phyloP scores from a whole-genome alignment of 2,888 invertebrate species.

The Taenaris catops region DNA sequence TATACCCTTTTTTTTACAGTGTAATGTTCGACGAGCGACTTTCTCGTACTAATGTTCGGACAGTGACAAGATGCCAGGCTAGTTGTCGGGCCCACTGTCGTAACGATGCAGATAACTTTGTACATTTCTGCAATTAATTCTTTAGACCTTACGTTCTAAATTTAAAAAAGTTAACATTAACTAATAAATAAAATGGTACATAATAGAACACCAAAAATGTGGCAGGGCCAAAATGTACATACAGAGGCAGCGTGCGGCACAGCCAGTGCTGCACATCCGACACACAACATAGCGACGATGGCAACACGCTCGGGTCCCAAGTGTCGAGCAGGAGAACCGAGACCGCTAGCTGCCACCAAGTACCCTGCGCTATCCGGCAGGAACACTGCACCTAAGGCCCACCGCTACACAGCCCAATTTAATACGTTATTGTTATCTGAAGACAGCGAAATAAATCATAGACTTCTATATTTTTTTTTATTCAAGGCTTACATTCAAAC shows the following conservation, averaged over 20 bases:
- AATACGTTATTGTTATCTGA: too few relatives aligned
- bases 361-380: constrained; percentile 65
- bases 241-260: constrained; percentile 42
- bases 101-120: constrained; percentile 67
- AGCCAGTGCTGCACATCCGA: constrained; percentile 47
- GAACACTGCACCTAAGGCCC: constrained; percentile 60
- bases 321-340: constrained; percentile 39
- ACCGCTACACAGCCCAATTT: constrained; percentile 35
- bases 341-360: constrained; percentile 44
- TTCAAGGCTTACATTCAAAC: too few relatives aligned
- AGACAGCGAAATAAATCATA: too few relatives aligned
- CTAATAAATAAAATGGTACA: too few relatives aligned
- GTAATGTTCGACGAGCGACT: constrained; percentile 67
- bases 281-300: constrained; percentile 39
- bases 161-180: too few relatives aligned
- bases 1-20: constrained; percentile 38
- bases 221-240: too few relatives aligned
- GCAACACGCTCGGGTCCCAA: constrained; percentile 47
- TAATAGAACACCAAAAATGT: too few relatives aligned
- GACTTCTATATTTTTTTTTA: too few relatives aligned
- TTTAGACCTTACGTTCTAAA: too few relatives aligned
- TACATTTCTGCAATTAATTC: too few relatives aligned
- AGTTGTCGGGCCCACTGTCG: constrained; percentile 65
- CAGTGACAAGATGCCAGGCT: constrained; percentile 63
- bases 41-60: constrained; percentile 58